phyloP scores from a whole-genome alignment of 2,888 invertebrate species.

The Nemotelus nigrinus region DNA sequence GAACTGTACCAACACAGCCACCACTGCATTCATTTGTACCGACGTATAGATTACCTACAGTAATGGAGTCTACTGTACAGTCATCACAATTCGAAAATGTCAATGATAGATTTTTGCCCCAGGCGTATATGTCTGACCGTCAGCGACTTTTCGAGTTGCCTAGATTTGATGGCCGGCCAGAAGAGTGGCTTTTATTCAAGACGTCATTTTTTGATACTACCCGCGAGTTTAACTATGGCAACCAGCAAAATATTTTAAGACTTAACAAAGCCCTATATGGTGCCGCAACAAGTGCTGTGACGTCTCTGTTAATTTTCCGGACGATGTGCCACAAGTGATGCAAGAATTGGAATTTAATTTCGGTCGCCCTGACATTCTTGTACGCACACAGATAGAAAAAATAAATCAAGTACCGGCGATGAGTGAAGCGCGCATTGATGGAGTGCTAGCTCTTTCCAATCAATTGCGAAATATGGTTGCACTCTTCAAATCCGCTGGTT shows the following conservation, averaged over 20 bases:
- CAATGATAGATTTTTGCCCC: too few species aligned
- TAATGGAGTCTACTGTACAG: conserved; percentile 11
- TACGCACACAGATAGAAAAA: conserved; percentile 42
- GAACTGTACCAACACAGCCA: background rate
- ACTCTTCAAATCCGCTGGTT: too few species aligned
- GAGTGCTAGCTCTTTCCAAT: background rate
- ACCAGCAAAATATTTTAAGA: conserved; percentile 50
- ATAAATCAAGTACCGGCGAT: conserved; percentile 13
- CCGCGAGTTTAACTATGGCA: conserved; percentile 46
- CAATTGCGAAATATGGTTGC: background rate
- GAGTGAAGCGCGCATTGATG: background rate
- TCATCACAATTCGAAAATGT: conserved; percentile 14
- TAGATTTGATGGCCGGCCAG: too few species aligned
- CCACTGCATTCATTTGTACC: background rate
- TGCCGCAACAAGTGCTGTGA: background rate
- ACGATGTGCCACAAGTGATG: conserved; percentile 42
- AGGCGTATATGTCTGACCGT: too few species aligned
- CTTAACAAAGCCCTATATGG: conserved; percentile 49
- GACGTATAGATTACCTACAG: background rate
- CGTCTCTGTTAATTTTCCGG: conserved; percentile 51
- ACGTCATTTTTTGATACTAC: conserved; percentile 51
- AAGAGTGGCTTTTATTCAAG: too few species aligned
- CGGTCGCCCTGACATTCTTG: conserved; percentile 46
- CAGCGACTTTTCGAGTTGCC: too few species aligned
- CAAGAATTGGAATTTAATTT: conserved; percentile 12